These are phyloP conservation scores for Automeris io DNA, from an alignment of 2,888 invertebrate genomes.

Conservation along the genomic window DNA sequence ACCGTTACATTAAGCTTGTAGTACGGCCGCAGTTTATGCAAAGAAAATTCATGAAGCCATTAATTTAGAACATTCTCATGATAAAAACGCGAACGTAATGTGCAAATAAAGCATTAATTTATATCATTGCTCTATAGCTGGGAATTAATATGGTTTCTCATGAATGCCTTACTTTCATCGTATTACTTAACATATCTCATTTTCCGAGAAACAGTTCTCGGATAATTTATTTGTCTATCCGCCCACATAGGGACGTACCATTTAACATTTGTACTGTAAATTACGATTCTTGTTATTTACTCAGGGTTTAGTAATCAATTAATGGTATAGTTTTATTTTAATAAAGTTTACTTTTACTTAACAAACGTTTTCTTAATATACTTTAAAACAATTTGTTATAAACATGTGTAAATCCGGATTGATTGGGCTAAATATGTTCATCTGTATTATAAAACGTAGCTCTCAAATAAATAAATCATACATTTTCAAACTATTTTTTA, in stretches of 20 bases:
- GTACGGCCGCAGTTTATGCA: too few relatives aligned
- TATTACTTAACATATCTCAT: constrained; percentile 6
- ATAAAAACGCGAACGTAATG: neutral
- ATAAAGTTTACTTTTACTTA: too few relatives aligned
- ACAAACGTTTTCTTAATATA: too few relatives aligned
- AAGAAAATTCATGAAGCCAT: too few relatives aligned
- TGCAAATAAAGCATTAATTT: neutral
- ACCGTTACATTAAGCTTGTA: neutral
- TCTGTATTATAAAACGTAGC: too few relatives aligned
- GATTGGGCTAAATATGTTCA: too few relatives aligned
- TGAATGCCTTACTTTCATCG: constrained; percentile 1
- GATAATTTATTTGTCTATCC: constrained; percentile 6
- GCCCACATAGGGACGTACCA: neutral
- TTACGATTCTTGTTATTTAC: neutral
- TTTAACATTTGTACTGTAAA: neutral
- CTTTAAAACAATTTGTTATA: too few relatives aligned
- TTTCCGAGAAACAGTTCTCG: constrained; percentile 4
- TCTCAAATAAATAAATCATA: too few relatives aligned
- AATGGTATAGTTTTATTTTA: too few relatives aligned
- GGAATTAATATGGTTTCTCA: neutral
- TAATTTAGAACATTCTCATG: neutral
- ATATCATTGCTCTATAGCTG: neutral
- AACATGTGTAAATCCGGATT: too few relatives aligned
- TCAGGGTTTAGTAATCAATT: neutral
- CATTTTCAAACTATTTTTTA: too few relatives aligned